Conservation (phyloP, 1,140 invertebrate genomes). For the Euwallacea fornicatus region DNA sequence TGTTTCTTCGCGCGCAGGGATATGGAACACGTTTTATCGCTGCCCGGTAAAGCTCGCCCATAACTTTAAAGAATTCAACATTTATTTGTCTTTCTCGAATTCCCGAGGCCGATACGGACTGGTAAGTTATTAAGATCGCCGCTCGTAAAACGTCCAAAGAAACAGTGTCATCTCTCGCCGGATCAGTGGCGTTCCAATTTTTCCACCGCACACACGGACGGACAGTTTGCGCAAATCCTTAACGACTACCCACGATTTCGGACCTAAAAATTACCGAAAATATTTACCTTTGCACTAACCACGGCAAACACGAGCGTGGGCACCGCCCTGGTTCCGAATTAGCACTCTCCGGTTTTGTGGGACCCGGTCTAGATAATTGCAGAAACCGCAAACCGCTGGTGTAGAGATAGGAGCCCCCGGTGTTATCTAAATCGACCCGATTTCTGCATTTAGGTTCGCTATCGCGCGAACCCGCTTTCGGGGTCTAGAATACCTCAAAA, state of each 20-base stretch:
- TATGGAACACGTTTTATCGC: background rate
- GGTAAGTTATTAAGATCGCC: slow-evolving; percentile 17
- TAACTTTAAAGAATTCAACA: slow-evolving; percentile 7
- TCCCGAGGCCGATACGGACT: slow-evolving; percentile 6
- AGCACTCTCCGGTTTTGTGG: slow-evolving; percentile 7
- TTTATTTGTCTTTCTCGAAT: slow-evolving; percentile 16
- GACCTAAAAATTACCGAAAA: slow-evolving; percentile 26
- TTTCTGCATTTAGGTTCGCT: too few relatives aligned
- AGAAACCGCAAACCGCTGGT: too few relatives aligned
- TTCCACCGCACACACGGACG: background rate
- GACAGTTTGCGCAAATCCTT: slow-evolving; percentile 9
- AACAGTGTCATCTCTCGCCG: background rate
- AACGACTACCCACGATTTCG: slow-evolving; percentile 15
- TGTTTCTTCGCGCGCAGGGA: background rate
- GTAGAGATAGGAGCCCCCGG: too few relatives aligned
- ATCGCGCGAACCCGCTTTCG: too few relatives aligned
- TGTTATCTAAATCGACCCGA: too few relatives aligned
- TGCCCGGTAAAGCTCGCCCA: background rate
- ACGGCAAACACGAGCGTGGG: slow-evolving; percentile 24
- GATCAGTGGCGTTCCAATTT: background rate
- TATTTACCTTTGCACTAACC: slow-evolving; percentile 25
- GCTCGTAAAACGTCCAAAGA: slow-evolving; percentile 6
- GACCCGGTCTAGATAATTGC: background rate
- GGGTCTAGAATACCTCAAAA: too few relatives aligned
- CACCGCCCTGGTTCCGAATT: slow-evolving; percentile 21